Evolutionary conservation across 2,113 vertebrate genomes (phyloP).

Genomic region (Callaeas wilsoni): DNA sequence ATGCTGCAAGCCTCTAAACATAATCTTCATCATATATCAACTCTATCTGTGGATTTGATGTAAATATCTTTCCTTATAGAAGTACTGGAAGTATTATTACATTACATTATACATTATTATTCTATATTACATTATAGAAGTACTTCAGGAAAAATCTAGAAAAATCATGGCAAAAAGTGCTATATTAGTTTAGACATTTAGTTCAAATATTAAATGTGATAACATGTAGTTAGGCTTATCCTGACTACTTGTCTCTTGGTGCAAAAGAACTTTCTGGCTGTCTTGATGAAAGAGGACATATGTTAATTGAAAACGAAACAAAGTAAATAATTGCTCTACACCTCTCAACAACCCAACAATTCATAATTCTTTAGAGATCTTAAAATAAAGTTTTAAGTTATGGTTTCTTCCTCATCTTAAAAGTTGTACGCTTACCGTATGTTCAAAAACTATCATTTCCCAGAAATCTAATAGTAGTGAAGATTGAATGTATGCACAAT

Average conservation of each 20-base stretch:
- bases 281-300: neutral
- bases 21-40: neutral
- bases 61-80: neutral
- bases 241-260: neutral
- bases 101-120: too few relatives aligned
- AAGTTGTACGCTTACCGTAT: neutral
- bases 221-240: neutral
- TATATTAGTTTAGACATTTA: neutral
- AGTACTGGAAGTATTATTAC: too few relatives aligned
- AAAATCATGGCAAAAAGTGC: neutral
- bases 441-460: neutral
- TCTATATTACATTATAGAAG: too few relatives aligned
- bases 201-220: neutral
- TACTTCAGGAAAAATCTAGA: neutral
- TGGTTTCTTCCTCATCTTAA: neutral
- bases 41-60: neutral
- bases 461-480: neutral
- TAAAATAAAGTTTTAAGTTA: neutral
- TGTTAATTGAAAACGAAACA: neutral
- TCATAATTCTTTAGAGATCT: neutral
- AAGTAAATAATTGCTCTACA: neutral
- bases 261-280: neutral
- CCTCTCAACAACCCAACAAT: neutral
- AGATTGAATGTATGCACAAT: neutral
- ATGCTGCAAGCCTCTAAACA: neutral